Conservation (phyloP, 2,797 vertebrate species). For the Scleropages formosus region DNA sequence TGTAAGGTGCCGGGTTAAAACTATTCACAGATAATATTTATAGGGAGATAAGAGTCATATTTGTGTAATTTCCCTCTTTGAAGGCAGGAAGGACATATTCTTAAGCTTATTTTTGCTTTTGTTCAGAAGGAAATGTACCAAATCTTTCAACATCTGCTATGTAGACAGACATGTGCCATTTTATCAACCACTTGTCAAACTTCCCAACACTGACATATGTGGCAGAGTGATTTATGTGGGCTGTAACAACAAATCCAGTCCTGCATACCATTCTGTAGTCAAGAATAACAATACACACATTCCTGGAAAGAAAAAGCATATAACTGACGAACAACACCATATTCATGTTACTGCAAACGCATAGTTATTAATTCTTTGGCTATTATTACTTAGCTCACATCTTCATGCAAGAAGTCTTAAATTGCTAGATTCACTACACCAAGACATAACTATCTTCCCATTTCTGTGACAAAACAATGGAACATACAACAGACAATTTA, state of each 20-base stretch:
- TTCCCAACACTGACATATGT: not conserved
- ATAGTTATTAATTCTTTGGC: too few species aligned
- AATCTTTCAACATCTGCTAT: conserved; percentile 44
- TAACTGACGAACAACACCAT: too few species aligned
- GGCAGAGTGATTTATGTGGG: not conserved
- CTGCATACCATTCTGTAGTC: not conserved
- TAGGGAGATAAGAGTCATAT: not conserved
- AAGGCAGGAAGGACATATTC: not conserved
- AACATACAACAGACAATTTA: not conserved
- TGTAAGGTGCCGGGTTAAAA: conserved; percentile 7
- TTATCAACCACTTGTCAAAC: conserved; percentile 42
- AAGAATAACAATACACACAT: not conserved
- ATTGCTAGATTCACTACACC: too few species aligned
- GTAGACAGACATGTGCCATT: conserved; percentile 48
- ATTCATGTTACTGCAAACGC: too few species aligned
- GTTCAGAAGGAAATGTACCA: too few species aligned
- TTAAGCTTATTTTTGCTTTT: too few species aligned
- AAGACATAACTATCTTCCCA: too few species aligned
- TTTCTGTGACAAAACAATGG: not conserved
- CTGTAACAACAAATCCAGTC: not conserved
- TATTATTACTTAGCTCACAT: too few species aligned
- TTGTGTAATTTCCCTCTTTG: conserved; percentile 1
- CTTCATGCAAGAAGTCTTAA: too few species aligned
- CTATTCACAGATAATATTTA: not conserved
- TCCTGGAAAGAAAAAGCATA: too few species aligned